Conservation (phyloP, 2,888 invertebrate species). For the Bombylius major region DNA sequence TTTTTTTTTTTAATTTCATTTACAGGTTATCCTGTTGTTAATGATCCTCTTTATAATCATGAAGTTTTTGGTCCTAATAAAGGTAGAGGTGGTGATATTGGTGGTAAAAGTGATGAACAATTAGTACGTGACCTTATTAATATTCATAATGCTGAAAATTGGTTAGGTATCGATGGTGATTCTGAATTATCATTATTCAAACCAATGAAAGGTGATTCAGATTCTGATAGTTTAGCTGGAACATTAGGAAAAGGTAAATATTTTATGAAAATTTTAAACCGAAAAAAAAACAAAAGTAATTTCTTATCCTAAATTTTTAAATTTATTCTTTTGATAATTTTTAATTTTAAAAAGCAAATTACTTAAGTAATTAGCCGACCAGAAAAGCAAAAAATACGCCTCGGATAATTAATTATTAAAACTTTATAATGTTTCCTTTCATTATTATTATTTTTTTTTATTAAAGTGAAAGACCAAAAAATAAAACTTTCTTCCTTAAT, state of each 20-base stretch:
- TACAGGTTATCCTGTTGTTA: constrained; percentile 84
- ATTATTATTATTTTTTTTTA: too few relatives aligned
- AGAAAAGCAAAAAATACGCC: too few relatives aligned
- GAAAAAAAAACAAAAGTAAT: too few relatives aligned
- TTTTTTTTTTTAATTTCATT: too few relatives aligned
- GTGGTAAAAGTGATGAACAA: constrained; percentile 80
- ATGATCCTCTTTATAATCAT: constrained; percentile 95
- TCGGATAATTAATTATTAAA: too few relatives aligned
- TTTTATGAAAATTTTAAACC: background rate
- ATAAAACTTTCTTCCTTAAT: too few relatives aligned
- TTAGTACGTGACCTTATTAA: constrained; percentile 78
- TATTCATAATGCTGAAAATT: constrained; percentile 88
- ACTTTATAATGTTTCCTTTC: too few relatives aligned
- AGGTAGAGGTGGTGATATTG: constrained; percentile 77
- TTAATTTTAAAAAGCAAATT: background rate
- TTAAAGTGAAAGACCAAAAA: too few relatives aligned
- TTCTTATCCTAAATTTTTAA: background rate
- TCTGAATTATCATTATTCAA: constrained; percentile 73
- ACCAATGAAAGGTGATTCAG: constrained; percentile 50
- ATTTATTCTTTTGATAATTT: background rate
- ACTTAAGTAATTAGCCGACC: background rate
- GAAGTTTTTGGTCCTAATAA: constrained; percentile 88
- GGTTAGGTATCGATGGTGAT: constrained; percentile 84
- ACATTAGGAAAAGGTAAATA: constrained; percentile 7
- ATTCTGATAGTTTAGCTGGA: constrained; percentile 38